phyloP scores from a whole-genome alignment of 2,888 invertebrate genomes.

The Mesodorylaimus sp. region DNA sequence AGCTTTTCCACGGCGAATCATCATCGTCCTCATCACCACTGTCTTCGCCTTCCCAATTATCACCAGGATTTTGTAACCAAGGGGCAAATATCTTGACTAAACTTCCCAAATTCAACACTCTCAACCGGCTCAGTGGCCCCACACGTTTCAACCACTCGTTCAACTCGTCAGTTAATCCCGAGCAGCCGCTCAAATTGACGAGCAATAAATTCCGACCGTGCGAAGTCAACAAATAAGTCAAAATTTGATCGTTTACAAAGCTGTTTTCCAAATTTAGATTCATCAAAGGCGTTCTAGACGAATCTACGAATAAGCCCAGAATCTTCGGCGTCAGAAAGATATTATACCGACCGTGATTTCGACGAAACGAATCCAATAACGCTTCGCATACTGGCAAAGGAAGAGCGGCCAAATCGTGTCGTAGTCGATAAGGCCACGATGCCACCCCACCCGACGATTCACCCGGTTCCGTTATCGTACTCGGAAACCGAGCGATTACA shows the following conservation, averaged over 20 bases:
- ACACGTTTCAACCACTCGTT: too few species aligned
- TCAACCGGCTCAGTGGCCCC: too few species aligned
- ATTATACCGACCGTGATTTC: not conserved
- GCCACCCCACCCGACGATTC: too few species aligned
- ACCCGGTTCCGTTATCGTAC: too few species aligned
- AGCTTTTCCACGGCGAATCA: too few species aligned
- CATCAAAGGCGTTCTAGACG: not conserved
- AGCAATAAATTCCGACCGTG: not conserved
- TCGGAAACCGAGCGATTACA: too few species aligned
- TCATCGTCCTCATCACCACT: too few species aligned
- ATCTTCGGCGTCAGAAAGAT: not conserved
- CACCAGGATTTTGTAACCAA: too few species aligned
- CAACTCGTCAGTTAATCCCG: not conserved
- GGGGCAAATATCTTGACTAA: not conserved
- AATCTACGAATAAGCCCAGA: not conserved
- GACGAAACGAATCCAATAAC: not conserved
- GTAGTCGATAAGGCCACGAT: too few species aligned
- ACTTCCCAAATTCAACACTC: constrained; percentile 1
- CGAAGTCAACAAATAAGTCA: not conserved
- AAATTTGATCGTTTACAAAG: not conserved
- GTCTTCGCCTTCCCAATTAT: too few species aligned
- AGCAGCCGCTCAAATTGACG: constrained; percentile 5
- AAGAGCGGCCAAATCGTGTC: constrained; percentile 47
- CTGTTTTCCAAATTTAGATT: not conserved
- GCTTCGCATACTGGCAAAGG: not conserved